Base-by-base conservation (phyloP, 2,113 vertebrate species). In the Tor tambroides region DNA sequence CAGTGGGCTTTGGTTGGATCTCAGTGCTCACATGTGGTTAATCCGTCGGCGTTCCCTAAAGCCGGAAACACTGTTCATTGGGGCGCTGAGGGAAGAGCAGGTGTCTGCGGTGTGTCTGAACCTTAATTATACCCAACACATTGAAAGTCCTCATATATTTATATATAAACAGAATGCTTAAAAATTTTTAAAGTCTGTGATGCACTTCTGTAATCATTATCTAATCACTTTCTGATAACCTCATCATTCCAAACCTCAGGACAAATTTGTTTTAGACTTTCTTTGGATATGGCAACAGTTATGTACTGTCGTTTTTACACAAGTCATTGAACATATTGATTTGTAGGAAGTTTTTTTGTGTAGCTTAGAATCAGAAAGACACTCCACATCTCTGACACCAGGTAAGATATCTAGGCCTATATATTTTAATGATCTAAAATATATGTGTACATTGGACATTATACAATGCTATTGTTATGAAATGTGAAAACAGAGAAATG, bases 21-120 rank as follows among this genome's bases (percentile, higher is more conserved):
- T 88, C 87, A 88, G 81, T 87, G 88, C 87, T 87, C 89, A 87
- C 84, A 91, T 86, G 84, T 88, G 89, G 87, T 84, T 88, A 83
- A 88, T 88, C 87, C 63, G 86, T 75, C 87, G 89, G 85, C 83
- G 86, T 88, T 86, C 84, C 80, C 86, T 87, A 89, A 91, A 90
- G 83, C 83, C 80, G 83, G 83, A 89, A 88, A 88, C 77, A 87
- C 87, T 80, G 89, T 86, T 89, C 87, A 83, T 65, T 85, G 54
- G n/a, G 61, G 51, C 69, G 59, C 80, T 82, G 74, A 75, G 74
- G 75, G 80, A 79, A 71, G 87, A 85, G 89, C 82, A 87, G 82
- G 87, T 88, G 89, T 90, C 77, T 74, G 63, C 74, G 67, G 80
- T 78, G 69, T 56, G 79, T 61, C 69, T 71, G 28, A 81, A 78